These are phyloP conservation scores for Gobiocypris rarus DNA, from an alignment of 2,113 vertebrate species.

Conservation along the genomic window DNA sequence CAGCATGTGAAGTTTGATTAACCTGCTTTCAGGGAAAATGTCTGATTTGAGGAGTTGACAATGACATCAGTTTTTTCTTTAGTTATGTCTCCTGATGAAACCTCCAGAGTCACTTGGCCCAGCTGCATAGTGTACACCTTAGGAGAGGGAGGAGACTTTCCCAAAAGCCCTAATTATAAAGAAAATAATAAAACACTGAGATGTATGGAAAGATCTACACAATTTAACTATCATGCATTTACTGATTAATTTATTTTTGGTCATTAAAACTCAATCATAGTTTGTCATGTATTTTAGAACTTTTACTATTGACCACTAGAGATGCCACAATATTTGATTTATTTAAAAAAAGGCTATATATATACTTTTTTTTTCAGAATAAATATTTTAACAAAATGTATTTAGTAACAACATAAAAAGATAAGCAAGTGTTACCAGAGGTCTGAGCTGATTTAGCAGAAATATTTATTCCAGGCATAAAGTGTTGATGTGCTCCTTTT, in stretches of 20 bases:
- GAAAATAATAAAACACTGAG: background rate
- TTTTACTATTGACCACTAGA: too few species aligned
- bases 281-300: too few species aligned
- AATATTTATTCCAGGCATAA: background rate
- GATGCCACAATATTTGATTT: too few species aligned
- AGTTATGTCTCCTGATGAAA: constrained; percentile 85
- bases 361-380: too few species aligned
- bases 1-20: background rate
- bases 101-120: constrained; percentile 77
- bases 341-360: too few species aligned
- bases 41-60: constrained; percentile 79
- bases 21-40: constrained; percentile 82
- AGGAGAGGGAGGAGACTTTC: constrained; percentile 54
- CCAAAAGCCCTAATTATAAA: constrained; percentile 53
- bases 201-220: too few species aligned
- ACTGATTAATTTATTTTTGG: too few species aligned
- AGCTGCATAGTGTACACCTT: constrained; percentile 78
- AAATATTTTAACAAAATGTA: too few species aligned
- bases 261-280: too few species aligned
- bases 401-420: too few species aligned
- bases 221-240: too few species aligned
- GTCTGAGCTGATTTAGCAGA: constrained; percentile 14
- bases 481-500: background rate
- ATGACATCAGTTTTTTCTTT: constrained; percentile 85
- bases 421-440: constrained; percentile 54